Percentiles rank a stretch among this genome's conserved stretches.
These are phyloP conservation scores for Ctenodactylus gundi DNA, from an alignment of 2,113 vertebrate genomes.

Conservation along the genomic window DNA sequence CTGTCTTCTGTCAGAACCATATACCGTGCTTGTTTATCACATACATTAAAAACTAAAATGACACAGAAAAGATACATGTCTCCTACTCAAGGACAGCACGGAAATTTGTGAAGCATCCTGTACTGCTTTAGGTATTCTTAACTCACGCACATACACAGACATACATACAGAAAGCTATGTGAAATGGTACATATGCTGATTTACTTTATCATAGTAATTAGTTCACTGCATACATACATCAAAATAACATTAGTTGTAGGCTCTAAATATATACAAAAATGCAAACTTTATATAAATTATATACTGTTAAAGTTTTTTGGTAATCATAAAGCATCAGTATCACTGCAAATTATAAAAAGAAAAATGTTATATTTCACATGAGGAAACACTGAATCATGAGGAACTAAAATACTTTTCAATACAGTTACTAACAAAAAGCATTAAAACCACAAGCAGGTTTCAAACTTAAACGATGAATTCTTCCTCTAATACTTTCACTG, in stretches of 20 bases:
- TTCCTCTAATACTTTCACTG: background rate
- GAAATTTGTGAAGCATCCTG: background rate
- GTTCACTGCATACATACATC: background rate
- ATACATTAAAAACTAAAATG: background rate
- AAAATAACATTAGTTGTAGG: background rate
- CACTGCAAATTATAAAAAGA: background rate
- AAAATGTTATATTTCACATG: slow-evolving; percentile 2
- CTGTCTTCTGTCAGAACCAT: background rate
- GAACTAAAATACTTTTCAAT: slow-evolving; percentile 32
- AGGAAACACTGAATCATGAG: slow-evolving; percentile 39
- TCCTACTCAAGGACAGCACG: background rate
- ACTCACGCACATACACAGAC: background rate
- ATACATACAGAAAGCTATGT: background rate
- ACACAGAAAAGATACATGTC: background rate
- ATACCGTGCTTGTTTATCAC: background rate
- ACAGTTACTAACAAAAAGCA: background rate
- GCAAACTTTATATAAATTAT: background rate
- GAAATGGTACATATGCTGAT: background rate
- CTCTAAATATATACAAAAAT: background rate
- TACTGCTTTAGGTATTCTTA: background rate
- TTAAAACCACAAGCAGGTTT: slow-evolving; percentile 49
- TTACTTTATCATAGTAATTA: background rate
- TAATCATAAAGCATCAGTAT: slow-evolving; percentile 22
- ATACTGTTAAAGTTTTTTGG: background rate
- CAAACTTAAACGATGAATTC: background rate